Evolutionary conservation across 2,888 invertebrate species (phyloP).

Genomic region (Parnassius mnemosyne): DNA sequence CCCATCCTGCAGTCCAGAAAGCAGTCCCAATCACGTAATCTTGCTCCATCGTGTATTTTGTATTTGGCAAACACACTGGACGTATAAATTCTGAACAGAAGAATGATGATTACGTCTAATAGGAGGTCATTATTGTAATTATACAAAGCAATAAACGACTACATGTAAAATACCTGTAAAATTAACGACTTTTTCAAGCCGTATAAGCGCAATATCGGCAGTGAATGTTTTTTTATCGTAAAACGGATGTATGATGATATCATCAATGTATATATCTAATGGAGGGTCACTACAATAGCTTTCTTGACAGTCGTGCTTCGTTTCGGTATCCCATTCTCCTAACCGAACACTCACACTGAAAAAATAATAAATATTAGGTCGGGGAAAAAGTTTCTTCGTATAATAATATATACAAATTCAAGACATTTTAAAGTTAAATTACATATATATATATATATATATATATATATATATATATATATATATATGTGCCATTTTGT

Average conservation of each 20-base stretch:
- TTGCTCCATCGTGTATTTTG: conserved; percentile 40
- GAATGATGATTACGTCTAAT: neutral
- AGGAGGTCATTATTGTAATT: neutral
- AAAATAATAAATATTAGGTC: neutral
- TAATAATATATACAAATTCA: too few species aligned
- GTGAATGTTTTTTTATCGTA: conserved; percentile 57
- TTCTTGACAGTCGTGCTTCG: conserved; percentile 48
- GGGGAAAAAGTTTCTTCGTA: too few species aligned
- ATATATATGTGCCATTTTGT: too few species aligned
- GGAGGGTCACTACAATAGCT: conserved; percentile 43
- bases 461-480: too few species aligned
- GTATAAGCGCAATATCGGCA: conserved; percentile 79
- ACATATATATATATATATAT: too few species aligned
- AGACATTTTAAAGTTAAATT: too few species aligned
- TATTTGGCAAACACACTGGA: conserved; percentile 71
- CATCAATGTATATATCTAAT: conserved; percentile 40
- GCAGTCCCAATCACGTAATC: conserved; percentile 56
- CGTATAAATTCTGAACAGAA: conserved; percentile 48
- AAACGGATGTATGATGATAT: conserved; percentile 69
- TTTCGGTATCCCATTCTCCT: conserved; percentile 79
- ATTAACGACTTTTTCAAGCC: conserved; percentile 63
- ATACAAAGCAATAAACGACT: neutral
- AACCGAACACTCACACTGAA: conserved; percentile 80
- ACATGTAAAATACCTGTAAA: conserved; percentile 59
- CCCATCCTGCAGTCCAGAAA: conserved; percentile 85